Evolutionary conservation across 1,140 invertebrate genomes (phyloP).

Genomic region (Pollicipes pollicipes): DNA sequence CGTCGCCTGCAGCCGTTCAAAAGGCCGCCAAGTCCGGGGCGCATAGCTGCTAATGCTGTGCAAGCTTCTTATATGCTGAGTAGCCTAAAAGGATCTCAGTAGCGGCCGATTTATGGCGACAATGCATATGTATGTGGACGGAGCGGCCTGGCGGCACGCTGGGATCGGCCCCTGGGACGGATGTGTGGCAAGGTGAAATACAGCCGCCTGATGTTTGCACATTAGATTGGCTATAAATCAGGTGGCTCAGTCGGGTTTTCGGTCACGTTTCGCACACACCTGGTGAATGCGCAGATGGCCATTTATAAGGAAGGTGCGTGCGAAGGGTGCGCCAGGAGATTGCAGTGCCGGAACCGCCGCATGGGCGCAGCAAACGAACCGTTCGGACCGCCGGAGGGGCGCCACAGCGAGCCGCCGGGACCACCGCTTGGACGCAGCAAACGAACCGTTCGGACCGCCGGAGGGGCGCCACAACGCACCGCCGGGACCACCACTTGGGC

Average conservation of each 20-base stretch:
- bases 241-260: background rate
- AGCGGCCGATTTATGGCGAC: background rate
- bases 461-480: background rate
- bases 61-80: conserved; percentile 1
- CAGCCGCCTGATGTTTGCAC: background rate
- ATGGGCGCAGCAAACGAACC: no score
- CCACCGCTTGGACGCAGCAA: no score
- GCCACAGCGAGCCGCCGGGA: no score
- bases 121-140: conserved; percentile 1
- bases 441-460: no score
- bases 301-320: background rate
- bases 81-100: background rate
- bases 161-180: background rate
- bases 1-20: no score
- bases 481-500: background rate
- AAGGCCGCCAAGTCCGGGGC: no score
- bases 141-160: background rate
- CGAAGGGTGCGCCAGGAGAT: background rate
- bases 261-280: background rate
- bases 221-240: background rate
- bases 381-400: no score
- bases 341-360: background rate
- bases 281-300: background rate
- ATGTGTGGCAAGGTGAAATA: background rate
- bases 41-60: no score